phyloP scores from a whole-genome alignment of 2,888 invertebrate genomes.

The Yponomeuta cagnagella region DNA sequence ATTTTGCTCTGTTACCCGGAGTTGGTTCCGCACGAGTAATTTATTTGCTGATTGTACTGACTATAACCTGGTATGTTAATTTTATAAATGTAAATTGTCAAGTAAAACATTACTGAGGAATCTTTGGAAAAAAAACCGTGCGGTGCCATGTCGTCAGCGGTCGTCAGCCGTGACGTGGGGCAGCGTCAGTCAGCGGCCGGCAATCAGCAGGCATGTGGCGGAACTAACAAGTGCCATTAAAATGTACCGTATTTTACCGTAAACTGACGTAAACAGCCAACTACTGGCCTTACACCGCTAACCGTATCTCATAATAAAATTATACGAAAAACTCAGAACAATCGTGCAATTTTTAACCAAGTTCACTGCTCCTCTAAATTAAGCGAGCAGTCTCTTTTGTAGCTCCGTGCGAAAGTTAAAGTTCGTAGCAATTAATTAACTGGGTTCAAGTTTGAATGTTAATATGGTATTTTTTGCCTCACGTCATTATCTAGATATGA shows the following conservation, averaged over 20 bases:
- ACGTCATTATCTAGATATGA: conserved; percentile 3
- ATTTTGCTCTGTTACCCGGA: not conserved
- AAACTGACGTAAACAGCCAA: conserved; percentile 33
- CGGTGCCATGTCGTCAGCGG: not conserved
- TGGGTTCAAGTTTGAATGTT: conserved; percentile 24
- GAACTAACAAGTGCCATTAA: conserved; percentile 61
- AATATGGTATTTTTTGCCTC: not conserved
- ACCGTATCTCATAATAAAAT: conserved; percentile 4
- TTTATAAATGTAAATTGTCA: not conserved
- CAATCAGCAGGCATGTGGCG: conserved; percentile 47
- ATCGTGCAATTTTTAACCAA: conserved; percentile 1
- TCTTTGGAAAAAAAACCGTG: not conserved
- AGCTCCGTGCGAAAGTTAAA: conserved; percentile 30
- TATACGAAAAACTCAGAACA: conserved; percentile 1
- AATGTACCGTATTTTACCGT: conserved; percentile 56
- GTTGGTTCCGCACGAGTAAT: too few species aligned
- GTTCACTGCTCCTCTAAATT: conserved; percentile 13
- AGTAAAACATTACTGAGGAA: not conserved
- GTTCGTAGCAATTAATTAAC: conserved; percentile 25
- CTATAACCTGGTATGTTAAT: not conserved
- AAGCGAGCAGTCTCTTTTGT: not conserved
- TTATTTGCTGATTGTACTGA: too few species aligned
- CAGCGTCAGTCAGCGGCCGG: conserved; percentile 20
- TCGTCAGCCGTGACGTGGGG: conserved; percentile 1
- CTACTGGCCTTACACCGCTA: conserved; percentile 30